Evolutionary conservation across 2,797 vertebrate genomes (phyloP).

Genomic region (Myotis myotis): DNA sequence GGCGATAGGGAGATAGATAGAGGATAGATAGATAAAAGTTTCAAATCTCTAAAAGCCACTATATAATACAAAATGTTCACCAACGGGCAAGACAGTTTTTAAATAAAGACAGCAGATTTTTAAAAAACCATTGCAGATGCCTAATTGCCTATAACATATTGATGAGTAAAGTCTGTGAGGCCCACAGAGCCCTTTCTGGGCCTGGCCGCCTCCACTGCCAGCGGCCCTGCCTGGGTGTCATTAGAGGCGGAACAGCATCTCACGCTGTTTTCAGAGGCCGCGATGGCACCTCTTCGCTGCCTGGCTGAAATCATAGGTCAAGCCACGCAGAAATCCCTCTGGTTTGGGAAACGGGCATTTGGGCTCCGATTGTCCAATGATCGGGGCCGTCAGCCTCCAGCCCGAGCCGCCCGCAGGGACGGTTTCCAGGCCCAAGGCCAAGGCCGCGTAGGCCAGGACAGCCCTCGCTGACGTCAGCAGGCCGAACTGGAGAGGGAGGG

Average conservation of each 20-base stretch:
- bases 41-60: too few relatives aligned
- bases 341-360: conserved; percentile 72
- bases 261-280: conserved; percentile 56
- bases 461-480: conserved; percentile 58
- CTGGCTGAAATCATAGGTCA: conserved; percentile 74
- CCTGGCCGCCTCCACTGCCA: conserved; percentile 68
- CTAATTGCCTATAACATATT: conserved; percentile 64
- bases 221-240: conserved; percentile 64
- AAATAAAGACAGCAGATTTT: neutral
- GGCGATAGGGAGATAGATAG: too few relatives aligned
- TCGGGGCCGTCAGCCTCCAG: conserved; percentile 61
- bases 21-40: too few relatives aligned
- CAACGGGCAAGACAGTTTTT: neutral
- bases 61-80: too few relatives aligned
- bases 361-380: conserved; percentile 67
- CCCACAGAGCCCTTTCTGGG: conserved; percentile 45
- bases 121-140: neutral
- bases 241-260: conserved; percentile 47
- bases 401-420: conserved; percentile 57
- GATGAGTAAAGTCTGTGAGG: conserved; percentile 43
- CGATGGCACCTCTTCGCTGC: neutral
- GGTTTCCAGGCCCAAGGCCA: conserved; percentile 59
- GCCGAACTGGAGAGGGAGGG: neutral
- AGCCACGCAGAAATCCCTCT: conserved; percentile 56
- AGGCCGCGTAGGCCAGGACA: conserved; percentile 44